These are phyloP conservation scores for Copidosoma aretas DNA, from an alignment of 2,888 invertebrate genomes.

Conservation along the genomic window DNA sequence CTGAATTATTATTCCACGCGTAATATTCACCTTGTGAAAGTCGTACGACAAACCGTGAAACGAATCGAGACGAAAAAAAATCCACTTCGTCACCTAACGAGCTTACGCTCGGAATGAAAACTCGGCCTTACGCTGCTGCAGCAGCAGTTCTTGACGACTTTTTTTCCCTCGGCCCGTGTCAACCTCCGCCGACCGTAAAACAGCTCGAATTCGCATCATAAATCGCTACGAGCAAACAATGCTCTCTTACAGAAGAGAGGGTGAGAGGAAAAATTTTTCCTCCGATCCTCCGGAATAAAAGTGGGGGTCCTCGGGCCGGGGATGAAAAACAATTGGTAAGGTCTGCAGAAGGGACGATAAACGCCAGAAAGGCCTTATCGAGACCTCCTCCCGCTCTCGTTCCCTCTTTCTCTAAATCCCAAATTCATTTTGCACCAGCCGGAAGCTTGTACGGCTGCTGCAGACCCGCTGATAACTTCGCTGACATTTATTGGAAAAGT, in stretches of 20 bases:
- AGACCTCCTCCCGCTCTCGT: slow-evolving; percentile 1
- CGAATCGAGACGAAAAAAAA: too few relatives aligned
- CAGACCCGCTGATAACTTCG: slow-evolving; percentile 22
- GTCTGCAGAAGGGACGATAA: slow-evolving; percentile 28
- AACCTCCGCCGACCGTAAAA: too few relatives aligned
- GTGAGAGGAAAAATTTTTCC: neutral
- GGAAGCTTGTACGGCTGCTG: slow-evolving; percentile 10
- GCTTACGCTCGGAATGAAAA: too few relatives aligned
- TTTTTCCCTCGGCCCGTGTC: too few relatives aligned
- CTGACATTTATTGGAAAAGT: slow-evolving; percentile 36
- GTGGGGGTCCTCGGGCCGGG: neutral
- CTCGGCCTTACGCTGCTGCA: too few relatives aligned
- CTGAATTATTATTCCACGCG: too few relatives aligned
- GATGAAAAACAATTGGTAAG: slow-evolving; percentile 27
- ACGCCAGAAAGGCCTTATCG: slow-evolving; percentile 5
- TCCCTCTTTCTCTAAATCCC: slow-evolving; percentile 16
- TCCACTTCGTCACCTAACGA: too few relatives aligned
- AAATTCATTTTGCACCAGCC: slow-evolving; percentile 23
- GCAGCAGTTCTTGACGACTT: too few relatives aligned
- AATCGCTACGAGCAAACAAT: neutral
- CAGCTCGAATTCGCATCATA: neutral
- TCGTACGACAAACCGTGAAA: too few relatives aligned
- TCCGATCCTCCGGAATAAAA: neutral
- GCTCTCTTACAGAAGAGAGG: neutral
- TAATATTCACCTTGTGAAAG: too few relatives aligned